phyloP scores from a whole-genome alignment of 2,888 invertebrate genomes.

The Tenthredo amoena region DNA sequence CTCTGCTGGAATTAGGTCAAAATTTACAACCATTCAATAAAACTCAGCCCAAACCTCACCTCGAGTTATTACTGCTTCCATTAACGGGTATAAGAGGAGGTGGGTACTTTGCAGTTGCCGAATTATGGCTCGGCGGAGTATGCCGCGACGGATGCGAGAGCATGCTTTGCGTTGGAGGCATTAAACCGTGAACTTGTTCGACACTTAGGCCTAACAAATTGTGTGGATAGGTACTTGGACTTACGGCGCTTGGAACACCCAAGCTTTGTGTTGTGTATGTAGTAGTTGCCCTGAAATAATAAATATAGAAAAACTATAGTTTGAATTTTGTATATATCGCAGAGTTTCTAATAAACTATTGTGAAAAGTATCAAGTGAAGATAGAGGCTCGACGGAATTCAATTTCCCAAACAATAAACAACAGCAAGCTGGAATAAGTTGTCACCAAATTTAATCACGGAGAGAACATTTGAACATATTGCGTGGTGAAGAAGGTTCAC shows the following conservation, averaged over 20 bases:
- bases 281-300: constrained; percentile 77
- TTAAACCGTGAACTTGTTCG: constrained; percentile 76
- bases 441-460: background rate
- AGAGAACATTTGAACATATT: background rate
- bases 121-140: constrained; percentile 74
- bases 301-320: background rate
- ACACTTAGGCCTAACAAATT: constrained; percentile 78
- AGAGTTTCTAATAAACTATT: background rate
- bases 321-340: background rate
- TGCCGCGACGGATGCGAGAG: constrained; percentile 76
- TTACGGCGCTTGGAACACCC: constrained; percentile 74
- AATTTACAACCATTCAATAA: background rate
- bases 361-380: background rate
- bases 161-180: constrained; percentile 75
- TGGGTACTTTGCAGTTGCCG: constrained; percentile 77
- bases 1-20: background rate
- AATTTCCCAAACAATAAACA: no score
- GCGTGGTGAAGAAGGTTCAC: no score
- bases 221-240: constrained; percentile 76
- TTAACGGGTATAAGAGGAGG: constrained; percentile 81
- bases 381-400: no score
- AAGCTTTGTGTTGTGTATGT: constrained; percentile 77
- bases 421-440: background rate
- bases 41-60: constrained; percentile 58
- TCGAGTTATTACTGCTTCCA: constrained; percentile 72